phyloP scores from a whole-genome alignment of 2,888 invertebrate species.

The Dryobotodes eremita region DNA sequence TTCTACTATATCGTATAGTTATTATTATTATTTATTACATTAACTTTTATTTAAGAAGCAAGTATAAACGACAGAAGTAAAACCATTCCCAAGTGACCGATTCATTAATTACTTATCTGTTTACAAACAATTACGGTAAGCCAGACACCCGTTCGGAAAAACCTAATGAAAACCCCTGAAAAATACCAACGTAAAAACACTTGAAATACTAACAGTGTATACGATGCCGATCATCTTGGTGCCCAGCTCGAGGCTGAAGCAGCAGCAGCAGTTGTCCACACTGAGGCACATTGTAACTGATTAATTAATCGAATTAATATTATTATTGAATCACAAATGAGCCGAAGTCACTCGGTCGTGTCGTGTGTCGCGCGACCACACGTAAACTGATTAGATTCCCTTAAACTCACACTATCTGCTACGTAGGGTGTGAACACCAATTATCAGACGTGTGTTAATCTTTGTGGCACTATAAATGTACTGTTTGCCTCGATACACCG shows the following conservation, averaged over 20 bases:
- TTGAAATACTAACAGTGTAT: slow-evolving; percentile 71
- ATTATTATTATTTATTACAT: too few species aligned
- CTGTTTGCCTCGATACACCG: neutral
- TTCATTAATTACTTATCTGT: neutral
- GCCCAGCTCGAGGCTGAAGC: slow-evolving; percentile 74
- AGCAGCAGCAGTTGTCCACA: slow-evolving; percentile 75
- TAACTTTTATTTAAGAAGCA: neutral
- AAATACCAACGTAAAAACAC: neutral
- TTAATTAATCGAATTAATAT: slow-evolving; percentile 30
- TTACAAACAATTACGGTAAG: slow-evolving; percentile 29
- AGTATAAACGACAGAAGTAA: neutral
- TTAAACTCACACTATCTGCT: slow-evolving; percentile 59
- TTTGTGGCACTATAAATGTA: slow-evolving; percentile 15
- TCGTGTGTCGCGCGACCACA: slow-evolving; percentile 42
- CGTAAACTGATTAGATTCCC: slow-evolving; percentile 66
- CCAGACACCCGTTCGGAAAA: neutral
- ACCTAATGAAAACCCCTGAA: neutral
- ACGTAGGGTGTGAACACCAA: slow-evolving; percentile 50
- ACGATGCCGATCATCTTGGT: slow-evolving; percentile 75
- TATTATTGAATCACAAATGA: slow-evolving; percentile 30
- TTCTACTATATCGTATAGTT: too few species aligned
- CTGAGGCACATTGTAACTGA: slow-evolving; percentile 71
- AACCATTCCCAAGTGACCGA: neutral
- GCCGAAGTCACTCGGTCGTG: slow-evolving; percentile 19
- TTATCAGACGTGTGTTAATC: slow-evolving; percentile 57